Evolutionary conservation across 2,888 invertebrate species (phyloP).

Genomic region (Atherix ibis): DNA sequence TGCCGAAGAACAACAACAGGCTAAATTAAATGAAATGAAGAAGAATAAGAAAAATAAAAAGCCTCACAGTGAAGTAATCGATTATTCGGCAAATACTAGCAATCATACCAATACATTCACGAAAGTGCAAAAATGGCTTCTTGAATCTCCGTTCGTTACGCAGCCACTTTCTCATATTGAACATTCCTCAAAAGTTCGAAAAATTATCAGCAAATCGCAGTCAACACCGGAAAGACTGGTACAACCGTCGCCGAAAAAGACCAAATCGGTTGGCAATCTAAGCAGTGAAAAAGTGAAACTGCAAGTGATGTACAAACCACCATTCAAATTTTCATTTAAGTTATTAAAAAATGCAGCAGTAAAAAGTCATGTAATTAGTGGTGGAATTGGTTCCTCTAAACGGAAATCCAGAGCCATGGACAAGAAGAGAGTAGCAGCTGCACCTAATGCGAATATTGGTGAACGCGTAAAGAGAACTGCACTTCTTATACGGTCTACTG

Average conservation of each 20-base stretch:
- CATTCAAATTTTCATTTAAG: constrained; percentile 72
- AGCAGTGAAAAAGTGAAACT: constrained; percentile 53
- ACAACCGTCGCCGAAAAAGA: constrained; percentile 42
- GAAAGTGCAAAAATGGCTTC: constrained; percentile 74
- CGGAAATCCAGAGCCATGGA: constrained; percentile 14
- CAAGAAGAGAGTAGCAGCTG: constrained; percentile 16
- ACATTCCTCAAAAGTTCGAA: constrained; percentile 29
- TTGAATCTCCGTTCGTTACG: constrained; percentile 47
- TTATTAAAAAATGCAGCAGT: constrained; percentile 36
- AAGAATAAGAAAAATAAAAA: constrained; percentile 39
- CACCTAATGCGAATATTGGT: constrained; percentile 5
- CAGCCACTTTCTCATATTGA: constrained; percentile 31
- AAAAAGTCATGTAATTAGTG: constrained; percentile 29
- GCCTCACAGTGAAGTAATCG: constrained; percentile 44
- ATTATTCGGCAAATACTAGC: constrained; percentile 13
- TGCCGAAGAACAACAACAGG: constrained; percentile 37
- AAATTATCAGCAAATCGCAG: constrained; percentile 59
- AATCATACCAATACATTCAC: constrained; percentile 37
- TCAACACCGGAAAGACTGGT: constrained; percentile 64
- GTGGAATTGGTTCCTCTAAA: constrained; percentile 20
- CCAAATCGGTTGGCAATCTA: constrained; percentile 57
- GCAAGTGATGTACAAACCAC: constrained; percentile 76
- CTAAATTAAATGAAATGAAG: constrained; percentile 25
- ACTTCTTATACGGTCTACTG: constrained; percentile 21
- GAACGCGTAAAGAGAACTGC: constrained; percentile 24